Percentiles rank a stretch among this genome's conserved stretches.
Evolutionary conservation across 2,797 vertebrate species (phyloP).

Genomic region (Myotis daubentonii): DNA sequence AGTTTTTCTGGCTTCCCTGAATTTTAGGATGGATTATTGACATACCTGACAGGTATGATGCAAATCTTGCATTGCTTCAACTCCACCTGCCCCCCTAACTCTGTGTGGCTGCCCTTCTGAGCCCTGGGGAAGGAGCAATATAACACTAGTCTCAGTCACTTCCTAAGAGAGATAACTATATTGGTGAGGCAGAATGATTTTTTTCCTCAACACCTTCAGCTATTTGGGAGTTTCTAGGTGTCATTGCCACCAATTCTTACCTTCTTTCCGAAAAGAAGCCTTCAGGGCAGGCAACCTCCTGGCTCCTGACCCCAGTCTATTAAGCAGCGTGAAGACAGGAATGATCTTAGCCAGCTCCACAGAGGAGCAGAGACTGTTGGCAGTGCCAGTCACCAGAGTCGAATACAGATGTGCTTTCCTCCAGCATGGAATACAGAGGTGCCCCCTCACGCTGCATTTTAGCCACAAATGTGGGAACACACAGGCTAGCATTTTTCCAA

Average conservation of each 20-base stretch:
- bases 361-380: not conserved
- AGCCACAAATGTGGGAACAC: not conserved
- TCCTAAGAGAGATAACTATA: slow-evolving; percentile 17
- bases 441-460: not conserved
- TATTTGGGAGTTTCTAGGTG: slow-evolving; percentile 56
- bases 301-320: slow-evolving; percentile 14
- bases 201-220: slow-evolving; percentile 7
- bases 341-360: not conserved
- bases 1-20: not conserved
- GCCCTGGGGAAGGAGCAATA: slow-evolving; percentile 29
- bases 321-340: not conserved
- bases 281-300: slow-evolving; percentile 1
- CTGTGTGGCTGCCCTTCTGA: slow-evolving; percentile 26
- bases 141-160: not conserved
- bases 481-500: not conserved
- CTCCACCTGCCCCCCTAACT: not conserved
- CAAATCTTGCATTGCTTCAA: not conserved
- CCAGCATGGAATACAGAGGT: not conserved
- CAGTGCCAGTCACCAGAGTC: not conserved
- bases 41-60: slow-evolving; percentile 59
- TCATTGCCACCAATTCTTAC: slow-evolving; percentile 44
- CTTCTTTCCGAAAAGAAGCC: slow-evolving; percentile 41
- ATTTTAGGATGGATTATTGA: slow-evolving; percentile 61
- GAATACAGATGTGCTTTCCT: not conserved
- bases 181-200: slow-evolving; percentile 6